A percentile compares a stretch with the other conserved stretches of the same genome.
phyloP scores from a whole-genome alignment of 2,113 vertebrate genomes.

The Podilymbus podiceps region DNA sequence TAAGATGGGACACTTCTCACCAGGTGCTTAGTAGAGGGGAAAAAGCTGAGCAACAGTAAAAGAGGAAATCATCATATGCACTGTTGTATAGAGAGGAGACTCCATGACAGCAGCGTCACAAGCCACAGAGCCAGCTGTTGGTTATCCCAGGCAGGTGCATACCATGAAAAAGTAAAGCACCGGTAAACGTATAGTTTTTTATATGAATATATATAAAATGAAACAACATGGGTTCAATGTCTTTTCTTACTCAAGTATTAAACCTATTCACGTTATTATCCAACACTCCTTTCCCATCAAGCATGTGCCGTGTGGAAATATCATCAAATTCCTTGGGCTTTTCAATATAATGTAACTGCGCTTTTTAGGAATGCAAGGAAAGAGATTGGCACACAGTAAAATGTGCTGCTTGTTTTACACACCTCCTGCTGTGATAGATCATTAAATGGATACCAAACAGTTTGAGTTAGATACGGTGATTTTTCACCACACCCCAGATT shows the following conservation, averaged over 20 bases:
- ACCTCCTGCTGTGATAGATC: not conserved
- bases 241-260: not conserved
- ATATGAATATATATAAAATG: no score
- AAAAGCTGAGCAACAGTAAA: not conserved
- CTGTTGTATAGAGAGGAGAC: not conserved
- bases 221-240: not conserved
- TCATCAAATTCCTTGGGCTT: not conserved
- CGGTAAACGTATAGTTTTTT: not conserved
- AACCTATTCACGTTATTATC: not conserved
- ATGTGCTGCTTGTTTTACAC: not conserved
- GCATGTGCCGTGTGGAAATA: not conserved
- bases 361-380: not conserved
- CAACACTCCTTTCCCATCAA: not conserved
- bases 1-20: not conserved
- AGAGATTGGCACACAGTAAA: not conserved
- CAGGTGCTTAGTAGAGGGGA: not conserved
- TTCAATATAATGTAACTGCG: conserved; percentile 24
- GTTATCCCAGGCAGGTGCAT: not conserved
- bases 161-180: not conserved
- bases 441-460: not conserved
- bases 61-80: not conserved
- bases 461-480: not conserved
- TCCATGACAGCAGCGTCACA: not conserved
- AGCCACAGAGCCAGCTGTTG: not conserved
- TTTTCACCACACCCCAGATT: not conserved